Evolutionary conservation across 2,113 vertebrate species (phyloP).

Genomic region (Pitta sordida): DNA sequence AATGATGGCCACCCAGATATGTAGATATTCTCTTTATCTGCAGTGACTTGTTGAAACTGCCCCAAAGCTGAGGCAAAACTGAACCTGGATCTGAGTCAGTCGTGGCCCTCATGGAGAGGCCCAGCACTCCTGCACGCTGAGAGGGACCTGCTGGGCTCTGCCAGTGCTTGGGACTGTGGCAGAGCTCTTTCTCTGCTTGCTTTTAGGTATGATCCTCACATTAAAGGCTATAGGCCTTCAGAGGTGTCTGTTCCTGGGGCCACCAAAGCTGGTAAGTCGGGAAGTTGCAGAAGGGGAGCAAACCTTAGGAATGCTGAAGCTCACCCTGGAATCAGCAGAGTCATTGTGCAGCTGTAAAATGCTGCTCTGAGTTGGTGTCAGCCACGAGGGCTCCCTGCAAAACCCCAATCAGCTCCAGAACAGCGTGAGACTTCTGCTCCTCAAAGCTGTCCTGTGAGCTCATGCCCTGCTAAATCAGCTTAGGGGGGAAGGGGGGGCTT

Average conservation of each 20-base stretch:
- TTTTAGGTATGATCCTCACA: slow-evolving; percentile 88
- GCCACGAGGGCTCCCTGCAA: neutral
- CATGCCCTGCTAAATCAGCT: neutral
- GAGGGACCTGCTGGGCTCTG: neutral
- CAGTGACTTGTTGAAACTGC: neutral
- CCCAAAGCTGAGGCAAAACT: neutral
- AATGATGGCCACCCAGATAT: too few species aligned
- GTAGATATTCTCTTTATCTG: neutral
- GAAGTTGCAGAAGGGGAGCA: neutral
- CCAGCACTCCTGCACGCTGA: neutral
- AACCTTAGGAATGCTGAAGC: neutral
- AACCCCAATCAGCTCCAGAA: neutral
- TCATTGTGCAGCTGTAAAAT: neutral
- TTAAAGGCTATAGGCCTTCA: slow-evolving; percentile 86
- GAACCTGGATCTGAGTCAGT: rapidly evolving
- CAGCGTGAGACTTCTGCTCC: neutral
- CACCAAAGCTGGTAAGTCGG: slow-evolving; percentile 89
- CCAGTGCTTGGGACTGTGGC: neutral
- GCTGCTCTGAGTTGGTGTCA: neutral
- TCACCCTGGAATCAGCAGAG: neutral
- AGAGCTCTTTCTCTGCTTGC: neutral
- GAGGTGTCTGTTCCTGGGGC: slow-evolving; percentile 87
- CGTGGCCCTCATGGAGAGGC: neutral
- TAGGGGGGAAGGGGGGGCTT: too few species aligned
- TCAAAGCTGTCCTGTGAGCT: neutral